Percentiles rank a stretch among this genome's conserved stretches.
Conservation (phyloP, 2,113 vertebrate species). For the Callionymus lyra region DNA sequence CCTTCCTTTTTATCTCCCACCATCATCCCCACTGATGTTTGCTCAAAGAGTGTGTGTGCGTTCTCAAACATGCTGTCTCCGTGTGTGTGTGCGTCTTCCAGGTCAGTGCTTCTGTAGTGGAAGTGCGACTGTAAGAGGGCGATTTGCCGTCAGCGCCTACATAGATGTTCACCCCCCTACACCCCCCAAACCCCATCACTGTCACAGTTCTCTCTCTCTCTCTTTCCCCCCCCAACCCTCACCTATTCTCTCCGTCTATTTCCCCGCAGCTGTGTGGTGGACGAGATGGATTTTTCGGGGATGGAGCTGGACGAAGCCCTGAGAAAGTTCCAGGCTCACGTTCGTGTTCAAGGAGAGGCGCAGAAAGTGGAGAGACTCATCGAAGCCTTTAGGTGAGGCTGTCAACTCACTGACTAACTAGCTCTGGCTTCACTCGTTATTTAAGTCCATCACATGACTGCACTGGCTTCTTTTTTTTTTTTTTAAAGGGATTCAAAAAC, state of each 20-base stretch:
- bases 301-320: conserved; percentile 97
- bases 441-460: conserved; percentile 15
- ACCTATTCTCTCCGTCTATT: background rate
- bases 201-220: conserved; percentile 8
- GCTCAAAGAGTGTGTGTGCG: background rate
- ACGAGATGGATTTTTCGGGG: conserved; percentile 97
- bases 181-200: background rate
- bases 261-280: conserved; percentile 83
- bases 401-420: conserved; percentile 19
- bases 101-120: conserved; percentile 44
- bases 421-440: conserved; percentile 17
- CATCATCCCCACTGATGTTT: conserved; percentile 19
- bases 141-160: conserved; percentile 33
- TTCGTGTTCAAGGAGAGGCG: conserved; percentile 92
- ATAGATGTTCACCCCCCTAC: conserved; percentile 5
- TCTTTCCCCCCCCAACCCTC: background rate
- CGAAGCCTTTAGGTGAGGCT: conserved; percentile 92
- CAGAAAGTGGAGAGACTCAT: conserved; percentile 99
- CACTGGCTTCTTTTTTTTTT: conserved; percentile 13
- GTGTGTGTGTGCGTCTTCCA: conserved; percentile 43
- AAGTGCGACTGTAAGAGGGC: conserved; percentile 36
- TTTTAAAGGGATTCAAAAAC: background rate
- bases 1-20: conserved; percentile 7
- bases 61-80: conserved; percentile 22
- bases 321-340: conserved; percentile 95